Conservation (phyloP, 2,888 invertebrate genomes). For the Cephus runcator region DNA sequence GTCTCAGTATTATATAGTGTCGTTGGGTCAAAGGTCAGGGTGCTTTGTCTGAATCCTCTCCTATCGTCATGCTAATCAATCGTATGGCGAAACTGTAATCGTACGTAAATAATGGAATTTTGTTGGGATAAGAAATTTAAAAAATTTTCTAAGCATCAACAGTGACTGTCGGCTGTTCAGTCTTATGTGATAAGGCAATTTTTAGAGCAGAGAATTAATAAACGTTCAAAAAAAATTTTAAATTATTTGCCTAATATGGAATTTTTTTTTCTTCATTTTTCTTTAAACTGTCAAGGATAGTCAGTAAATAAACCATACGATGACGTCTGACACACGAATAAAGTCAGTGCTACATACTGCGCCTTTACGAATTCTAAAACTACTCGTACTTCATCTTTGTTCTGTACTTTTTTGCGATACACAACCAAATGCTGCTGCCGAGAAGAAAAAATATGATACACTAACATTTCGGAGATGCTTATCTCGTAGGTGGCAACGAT, state of each 20-base stretch:
- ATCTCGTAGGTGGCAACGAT: neutral
- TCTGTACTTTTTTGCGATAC: neutral
- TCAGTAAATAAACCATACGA: neutral
- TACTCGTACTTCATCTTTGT: neutral
- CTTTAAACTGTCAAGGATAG: neutral
- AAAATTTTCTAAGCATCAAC: neutral
- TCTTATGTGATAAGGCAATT: slow-evolving; percentile 53
- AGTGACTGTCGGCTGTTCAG: slow-evolving; percentile 47
- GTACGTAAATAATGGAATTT: neutral
- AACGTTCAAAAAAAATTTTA: neutral
- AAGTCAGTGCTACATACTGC: neutral
- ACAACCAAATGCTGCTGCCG: neutral
- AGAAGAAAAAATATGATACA: neutral
- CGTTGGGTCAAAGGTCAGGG: neutral
- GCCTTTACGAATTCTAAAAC: neutral
- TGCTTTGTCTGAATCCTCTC: neutral
- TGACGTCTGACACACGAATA: neutral
- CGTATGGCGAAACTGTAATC: neutral
- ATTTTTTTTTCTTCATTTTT: neutral
- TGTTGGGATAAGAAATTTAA: neutral
- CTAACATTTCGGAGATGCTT: neutral
- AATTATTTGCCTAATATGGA: neutral
- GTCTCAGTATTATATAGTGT: too few species aligned
- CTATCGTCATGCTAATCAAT: neutral
- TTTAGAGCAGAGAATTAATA: slow-evolving; percentile 13